Conservation (phyloP, 2,888 invertebrate genomes). For the Tridacna crocea region DNA sequence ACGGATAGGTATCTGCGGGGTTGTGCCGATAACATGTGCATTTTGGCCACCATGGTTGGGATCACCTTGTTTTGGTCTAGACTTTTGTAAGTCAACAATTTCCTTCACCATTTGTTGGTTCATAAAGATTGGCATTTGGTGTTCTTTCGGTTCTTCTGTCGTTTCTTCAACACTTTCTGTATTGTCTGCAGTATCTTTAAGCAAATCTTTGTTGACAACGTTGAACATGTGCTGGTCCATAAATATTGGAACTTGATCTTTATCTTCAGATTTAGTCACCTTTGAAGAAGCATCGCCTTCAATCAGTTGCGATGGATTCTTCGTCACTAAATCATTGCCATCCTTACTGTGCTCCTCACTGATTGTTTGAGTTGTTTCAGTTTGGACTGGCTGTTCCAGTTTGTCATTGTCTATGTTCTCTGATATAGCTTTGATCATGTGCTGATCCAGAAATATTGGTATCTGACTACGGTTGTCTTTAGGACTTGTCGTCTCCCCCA, state of each 20-base stretch:
- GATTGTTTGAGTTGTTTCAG: neutral
- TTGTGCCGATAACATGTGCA: neutral
- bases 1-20: neutral
- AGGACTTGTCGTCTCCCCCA: neutral
- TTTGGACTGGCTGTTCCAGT: too few relatives aligned
- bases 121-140: neutral
- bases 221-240: conserved; percentile 7
- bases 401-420: neutral
- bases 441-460: conserved; percentile 7
- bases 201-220: neutral
- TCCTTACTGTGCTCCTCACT: neutral
- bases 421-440: conserved; percentile 1
- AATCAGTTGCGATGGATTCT: neutral
- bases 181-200: neutral
- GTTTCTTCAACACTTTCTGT: neutral
- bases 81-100: neutral
- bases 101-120: conserved; percentile 3
- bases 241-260: conserved; percentile 3
- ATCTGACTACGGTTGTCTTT: conserved; percentile 9
- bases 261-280: neutral
- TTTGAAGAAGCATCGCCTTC: neutral
- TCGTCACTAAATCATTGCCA: neutral
- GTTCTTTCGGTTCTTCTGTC: neutral
- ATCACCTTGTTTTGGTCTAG: neutral
- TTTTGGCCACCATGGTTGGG: too few relatives aligned